Evolutionary conservation across 2,797 vertebrate species (phyloP).

Genomic region (Cephalopachus bancanus): DNA sequence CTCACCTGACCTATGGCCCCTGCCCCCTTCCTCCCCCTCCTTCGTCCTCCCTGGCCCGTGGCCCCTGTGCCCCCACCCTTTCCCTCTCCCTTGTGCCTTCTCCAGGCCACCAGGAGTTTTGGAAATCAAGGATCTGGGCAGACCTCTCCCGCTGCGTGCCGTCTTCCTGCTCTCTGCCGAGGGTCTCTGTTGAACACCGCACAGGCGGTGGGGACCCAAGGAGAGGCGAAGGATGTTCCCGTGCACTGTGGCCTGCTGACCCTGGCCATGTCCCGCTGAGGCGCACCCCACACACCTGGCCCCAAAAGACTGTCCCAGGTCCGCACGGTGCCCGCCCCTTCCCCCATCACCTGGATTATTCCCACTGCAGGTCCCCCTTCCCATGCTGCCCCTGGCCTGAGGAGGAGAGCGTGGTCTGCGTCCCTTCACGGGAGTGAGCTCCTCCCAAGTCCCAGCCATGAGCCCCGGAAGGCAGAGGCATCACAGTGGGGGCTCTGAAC

Average conservation of each 20-base stretch:
- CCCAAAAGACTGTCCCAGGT: background rate
- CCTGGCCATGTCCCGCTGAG: background rate
- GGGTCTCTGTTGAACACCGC: background rate
- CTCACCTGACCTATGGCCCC: too few relatives aligned
- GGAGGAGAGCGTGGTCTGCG: background rate
- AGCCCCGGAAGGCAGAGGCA: background rate
- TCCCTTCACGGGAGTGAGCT: background rate
- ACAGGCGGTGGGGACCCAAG: background rate
- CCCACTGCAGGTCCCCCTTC: too few relatives aligned
- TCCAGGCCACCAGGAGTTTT: background rate
- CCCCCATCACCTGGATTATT: background rate
- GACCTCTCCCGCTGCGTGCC: background rate
- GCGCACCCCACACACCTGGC: background rate
- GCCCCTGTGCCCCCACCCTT: too few relatives aligned
- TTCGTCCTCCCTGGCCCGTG: too few relatives aligned
- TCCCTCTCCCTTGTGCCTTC: too few relatives aligned
- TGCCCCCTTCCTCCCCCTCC: too few relatives aligned
- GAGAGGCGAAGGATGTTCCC: background rate
- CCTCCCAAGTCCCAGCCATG: accelerated
- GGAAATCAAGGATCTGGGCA: background rate
- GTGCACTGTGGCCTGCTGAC: background rate
- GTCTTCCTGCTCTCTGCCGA: too few relatives aligned
- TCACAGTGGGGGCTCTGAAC: background rate
- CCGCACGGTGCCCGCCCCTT: accelerated
- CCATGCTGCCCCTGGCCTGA: background rate